Percentiles rank a stretch among this genome's conserved stretches.
These are phyloP conservation scores for Atlantisia rogersi DNA, from an alignment of 2,113 vertebrate species.

Conservation along the genomic window DNA sequence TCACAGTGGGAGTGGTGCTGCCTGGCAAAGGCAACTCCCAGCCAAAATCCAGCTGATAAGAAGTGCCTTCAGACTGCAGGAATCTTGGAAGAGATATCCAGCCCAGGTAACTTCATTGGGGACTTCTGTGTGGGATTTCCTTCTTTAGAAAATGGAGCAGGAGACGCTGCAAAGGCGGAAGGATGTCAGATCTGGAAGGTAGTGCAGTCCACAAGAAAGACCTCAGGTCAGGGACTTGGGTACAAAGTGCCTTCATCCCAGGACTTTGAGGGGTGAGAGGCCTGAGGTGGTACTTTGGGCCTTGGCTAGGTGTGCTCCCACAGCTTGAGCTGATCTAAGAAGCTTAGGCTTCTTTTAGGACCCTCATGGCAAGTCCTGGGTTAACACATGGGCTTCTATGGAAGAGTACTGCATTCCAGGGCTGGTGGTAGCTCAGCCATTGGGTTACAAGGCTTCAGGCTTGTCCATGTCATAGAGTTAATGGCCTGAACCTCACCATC, in stretches of 20 bases:
- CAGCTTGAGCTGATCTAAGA: not conserved
- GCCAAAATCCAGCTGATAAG: not conserved
- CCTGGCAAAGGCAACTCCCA: not conserved
- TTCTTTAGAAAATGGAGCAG: not conserved
- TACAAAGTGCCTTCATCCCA: not conserved
- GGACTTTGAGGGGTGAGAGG: not conserved
- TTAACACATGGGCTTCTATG: not conserved
- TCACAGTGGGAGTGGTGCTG: conserved; percentile 2
- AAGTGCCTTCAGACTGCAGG: not conserved
- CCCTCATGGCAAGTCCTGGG: not conserved
- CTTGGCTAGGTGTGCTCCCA: not conserved
- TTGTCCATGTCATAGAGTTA: not conserved
- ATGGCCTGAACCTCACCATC: not conserved
- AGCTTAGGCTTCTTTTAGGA: not conserved
- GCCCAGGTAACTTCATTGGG: rapidly evolving
- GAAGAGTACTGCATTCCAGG: not conserved
- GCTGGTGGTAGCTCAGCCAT: not conserved
- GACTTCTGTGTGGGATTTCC: not conserved
- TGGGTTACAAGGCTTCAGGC: not conserved
- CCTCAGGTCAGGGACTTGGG: not conserved
- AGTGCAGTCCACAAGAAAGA: not conserved
- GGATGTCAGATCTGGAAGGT: not conserved
- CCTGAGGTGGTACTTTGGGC: not conserved
- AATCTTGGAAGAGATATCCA: not conserved
- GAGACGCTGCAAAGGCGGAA: not conserved